Conservation (phyloP, 1,140 invertebrate genomes). For the Drosophila ananassae region DNA sequence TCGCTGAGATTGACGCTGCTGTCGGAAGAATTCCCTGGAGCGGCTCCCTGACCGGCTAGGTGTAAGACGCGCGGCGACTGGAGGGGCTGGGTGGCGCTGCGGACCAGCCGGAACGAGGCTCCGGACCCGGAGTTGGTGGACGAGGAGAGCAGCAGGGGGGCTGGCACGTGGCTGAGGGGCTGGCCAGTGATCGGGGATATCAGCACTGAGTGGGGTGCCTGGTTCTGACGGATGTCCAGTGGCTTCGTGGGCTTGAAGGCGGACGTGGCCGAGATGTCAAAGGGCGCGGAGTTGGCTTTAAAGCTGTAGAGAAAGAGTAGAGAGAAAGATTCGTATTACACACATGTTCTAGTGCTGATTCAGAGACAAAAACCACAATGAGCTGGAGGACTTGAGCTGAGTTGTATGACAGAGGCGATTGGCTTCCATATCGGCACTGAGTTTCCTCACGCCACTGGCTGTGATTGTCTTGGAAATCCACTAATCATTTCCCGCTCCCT, state of each 20-base stretch:
- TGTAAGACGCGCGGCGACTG: conserved; percentile 66
- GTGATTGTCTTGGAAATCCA: no score
- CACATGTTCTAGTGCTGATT: no score
- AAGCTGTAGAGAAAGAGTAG: conserved; percentile 64
- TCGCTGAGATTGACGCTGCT: conserved; percentile 65
- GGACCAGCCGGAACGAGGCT: conserved; percentile 56
- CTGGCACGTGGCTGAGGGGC: conserved; percentile 65
- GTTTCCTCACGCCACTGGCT: no score
- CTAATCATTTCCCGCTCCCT: no score
- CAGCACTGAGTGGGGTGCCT: conserved; percentile 42
- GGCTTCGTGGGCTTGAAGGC: conserved; percentile 78
- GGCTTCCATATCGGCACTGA: no score
- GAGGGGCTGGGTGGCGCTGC: conserved; percentile 69
- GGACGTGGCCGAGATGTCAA: conserved; percentile 72
- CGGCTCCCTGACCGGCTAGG: conserved; percentile 37
- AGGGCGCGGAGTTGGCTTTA: conserved; percentile 76
- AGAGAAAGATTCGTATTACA: no score
- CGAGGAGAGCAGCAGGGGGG: conserved; percentile 63
- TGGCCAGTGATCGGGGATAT: conserved; percentile 71
- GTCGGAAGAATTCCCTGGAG: conserved; percentile 26
- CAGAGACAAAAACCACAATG: no score
- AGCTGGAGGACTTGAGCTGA: no score
- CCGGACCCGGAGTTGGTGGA: conserved; percentile 53
- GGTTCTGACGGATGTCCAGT: conserved; percentile 61
- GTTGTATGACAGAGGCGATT: no score